These are phyloP conservation scores for Ceratosolen fusciceps DNA, from an alignment of 1,140 invertebrate species.

Conservation along the genomic window DNA sequence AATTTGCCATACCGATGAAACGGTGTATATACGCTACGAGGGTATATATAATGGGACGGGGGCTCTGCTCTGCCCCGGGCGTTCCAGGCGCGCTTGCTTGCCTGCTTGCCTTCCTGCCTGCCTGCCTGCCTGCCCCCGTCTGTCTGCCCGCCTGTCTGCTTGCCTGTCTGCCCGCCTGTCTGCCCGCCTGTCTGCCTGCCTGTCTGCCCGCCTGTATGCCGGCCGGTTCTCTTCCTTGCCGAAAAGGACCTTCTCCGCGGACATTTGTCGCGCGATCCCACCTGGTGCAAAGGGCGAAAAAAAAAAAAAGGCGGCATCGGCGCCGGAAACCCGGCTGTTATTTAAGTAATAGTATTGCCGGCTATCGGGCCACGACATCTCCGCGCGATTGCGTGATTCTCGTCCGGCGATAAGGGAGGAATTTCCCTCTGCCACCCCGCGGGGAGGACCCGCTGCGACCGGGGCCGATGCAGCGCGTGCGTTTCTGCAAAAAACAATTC, in stretches of 20 bases:
- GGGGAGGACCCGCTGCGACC: no score
- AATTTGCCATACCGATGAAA: not conserved
- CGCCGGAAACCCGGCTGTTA: constrained; percentile 1
- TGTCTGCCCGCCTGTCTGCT: no score
- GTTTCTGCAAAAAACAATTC: constrained; percentile 21
- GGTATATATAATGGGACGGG: not conserved
- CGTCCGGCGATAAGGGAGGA: constrained; percentile 15
- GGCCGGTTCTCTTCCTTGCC: not conserved
- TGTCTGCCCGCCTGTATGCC: no score
- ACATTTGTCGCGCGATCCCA: not conserved
- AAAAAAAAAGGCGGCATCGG: not conserved
- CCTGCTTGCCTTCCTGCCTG: no score
- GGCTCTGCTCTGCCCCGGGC: not conserved
- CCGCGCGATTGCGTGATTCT: constrained; percentile 24
- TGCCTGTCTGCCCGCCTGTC: no score
- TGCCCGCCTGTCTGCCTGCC: no score
- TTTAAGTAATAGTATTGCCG: constrained; percentile 35
- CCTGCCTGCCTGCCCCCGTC: no score
- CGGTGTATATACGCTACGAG: not conserved
- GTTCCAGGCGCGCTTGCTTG: not conserved
- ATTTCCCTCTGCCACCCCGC: not conserved
- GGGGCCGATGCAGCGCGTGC: not conserved
- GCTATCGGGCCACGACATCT: constrained; percentile 27
- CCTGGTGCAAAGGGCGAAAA: not conserved
- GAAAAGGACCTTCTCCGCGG: not conserved